phyloP scores from a whole-genome alignment of 2,113 vertebrate species.

The Vicugna pacos region DNA sequence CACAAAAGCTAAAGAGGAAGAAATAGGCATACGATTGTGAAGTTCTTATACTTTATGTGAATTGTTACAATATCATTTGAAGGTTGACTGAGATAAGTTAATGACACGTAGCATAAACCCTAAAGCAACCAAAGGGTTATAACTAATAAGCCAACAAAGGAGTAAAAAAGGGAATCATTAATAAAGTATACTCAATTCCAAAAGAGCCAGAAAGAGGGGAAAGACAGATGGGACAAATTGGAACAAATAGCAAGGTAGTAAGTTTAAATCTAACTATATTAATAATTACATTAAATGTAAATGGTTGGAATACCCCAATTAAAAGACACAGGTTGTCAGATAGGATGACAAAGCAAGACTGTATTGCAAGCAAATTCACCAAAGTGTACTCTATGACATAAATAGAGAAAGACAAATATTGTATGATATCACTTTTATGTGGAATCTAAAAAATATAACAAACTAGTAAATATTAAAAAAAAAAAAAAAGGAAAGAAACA shows the following conservation, averaged over 20 bases:
- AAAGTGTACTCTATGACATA: neutral
- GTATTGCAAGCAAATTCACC: neutral
- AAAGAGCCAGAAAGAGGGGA: neutral
- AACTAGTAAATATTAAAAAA: neutral
- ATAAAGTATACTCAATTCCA: neutral
- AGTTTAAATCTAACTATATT: neutral
- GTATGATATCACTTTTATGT: neutral
- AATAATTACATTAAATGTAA: neutral
- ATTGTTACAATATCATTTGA: neutral
- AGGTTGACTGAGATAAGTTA: neutral
- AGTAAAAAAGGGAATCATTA: neutral
- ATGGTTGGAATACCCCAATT: neutral
- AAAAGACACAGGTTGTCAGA: neutral
- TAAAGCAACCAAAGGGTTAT: neutral
- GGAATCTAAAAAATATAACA: neutral
- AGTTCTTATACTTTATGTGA: neutral
- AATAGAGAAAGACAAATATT: neutral
- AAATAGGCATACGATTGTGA: neutral
- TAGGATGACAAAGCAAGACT: neutral
- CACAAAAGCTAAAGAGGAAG: neutral
- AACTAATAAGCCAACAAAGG: constrained; percentile 16
- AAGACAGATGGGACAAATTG: neutral
- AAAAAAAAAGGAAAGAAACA: neutral
- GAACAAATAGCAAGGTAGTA: neutral
- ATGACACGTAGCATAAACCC: neutral